Percentiles rank a stretch among this genome's conserved stretches.
Conservation (phyloP, 2,888 invertebrate genomes). For the Nysson spinosus region DNA sequence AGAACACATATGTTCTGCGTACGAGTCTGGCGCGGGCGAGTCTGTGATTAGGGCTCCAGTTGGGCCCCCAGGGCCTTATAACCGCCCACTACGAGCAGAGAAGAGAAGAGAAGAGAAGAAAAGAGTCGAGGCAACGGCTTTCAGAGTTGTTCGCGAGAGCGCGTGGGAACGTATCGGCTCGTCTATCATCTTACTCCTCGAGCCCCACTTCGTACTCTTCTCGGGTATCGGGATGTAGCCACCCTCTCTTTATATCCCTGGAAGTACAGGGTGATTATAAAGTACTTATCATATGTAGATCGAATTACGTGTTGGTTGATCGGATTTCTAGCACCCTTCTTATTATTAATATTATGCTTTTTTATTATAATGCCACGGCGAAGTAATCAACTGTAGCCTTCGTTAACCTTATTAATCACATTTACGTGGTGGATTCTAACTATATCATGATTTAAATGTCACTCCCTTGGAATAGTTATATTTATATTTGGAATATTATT, state of each 20-base stretch:
- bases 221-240: conserved; percentile 18
- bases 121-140: conserved; percentile 33
- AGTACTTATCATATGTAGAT: conserved; percentile 56
- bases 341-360: too few species aligned
- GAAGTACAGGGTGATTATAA: conserved; percentile 43
- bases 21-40: conserved; percentile 62
- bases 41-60: conserved; percentile 73
- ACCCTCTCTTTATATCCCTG: conserved; percentile 8
- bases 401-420: too few species aligned
- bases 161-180: conserved; percentile 76
- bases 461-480: too few species aligned
- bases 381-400: too few species aligned
- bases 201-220: conserved; percentile 19
- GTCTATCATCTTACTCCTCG: conserved; percentile 67
- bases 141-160: conserved; percentile 52
- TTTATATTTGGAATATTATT: too few species aligned
- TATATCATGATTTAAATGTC: too few species aligned
- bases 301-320: conserved; percentile 38
- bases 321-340: conserved; percentile 38
- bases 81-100: conserved; percentile 71
- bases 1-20: conserved; percentile 56
- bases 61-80: conserved; percentile 63
- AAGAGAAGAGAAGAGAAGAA: conserved; percentile 25
- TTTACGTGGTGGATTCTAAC: too few species aligned
- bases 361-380: too few species aligned